Base-by-base conservation (phyloP, 2,888 invertebrate genomes). In the Sinopyrophorus schimmeli region DNA sequence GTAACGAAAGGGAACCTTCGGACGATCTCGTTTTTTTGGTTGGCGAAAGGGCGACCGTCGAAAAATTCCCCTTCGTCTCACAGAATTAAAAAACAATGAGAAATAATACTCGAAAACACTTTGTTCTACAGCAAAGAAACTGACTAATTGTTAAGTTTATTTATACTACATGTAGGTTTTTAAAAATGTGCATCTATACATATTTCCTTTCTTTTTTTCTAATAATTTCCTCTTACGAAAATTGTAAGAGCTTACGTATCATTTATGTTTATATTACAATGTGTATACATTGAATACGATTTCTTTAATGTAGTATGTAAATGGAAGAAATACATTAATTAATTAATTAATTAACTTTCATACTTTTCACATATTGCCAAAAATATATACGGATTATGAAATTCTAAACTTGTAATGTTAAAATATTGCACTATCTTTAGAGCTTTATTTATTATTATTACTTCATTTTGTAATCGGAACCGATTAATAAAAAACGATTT, bases 161-260 rank as follows among this genome's bases (percentile, higher is more conserved):
- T 59, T 62, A 61, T 53, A 62, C 70, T 72, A 71, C 69, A 69
- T 70, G 67, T 67, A 63, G n/a, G 47, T 70, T 69, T 66, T 71
- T 70, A 71, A 70, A 71, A 72, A 71, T 71, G 72, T 72, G 72
- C 71, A 69, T 68, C 57, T 57, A 57, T 59, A 57, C 54, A 57
- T 55, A 55, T 55, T 57, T n/a, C n/a, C n/a, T n/a, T n/a, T n/a
- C n/a, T n/a, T n/a, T n/a, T n/a, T 35, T 54, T 50, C 53, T 52
- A 55, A 54, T 40, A 42, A n/a, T n/a, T n/a, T n/a, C 27, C 52
- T 46, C 51, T 43, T 55, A 48, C 53, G 35, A 43, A 39, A 40
- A 18, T 35, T 38, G 44, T 27, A 50, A 47, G 47, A 44, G 39
- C 34, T 71, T 71, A 70, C 70, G 71, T 72, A 70, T 71, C 61